Conservation (phyloP, 2,113 vertebrate genomes). For the Geococcyx californianus region DNA sequence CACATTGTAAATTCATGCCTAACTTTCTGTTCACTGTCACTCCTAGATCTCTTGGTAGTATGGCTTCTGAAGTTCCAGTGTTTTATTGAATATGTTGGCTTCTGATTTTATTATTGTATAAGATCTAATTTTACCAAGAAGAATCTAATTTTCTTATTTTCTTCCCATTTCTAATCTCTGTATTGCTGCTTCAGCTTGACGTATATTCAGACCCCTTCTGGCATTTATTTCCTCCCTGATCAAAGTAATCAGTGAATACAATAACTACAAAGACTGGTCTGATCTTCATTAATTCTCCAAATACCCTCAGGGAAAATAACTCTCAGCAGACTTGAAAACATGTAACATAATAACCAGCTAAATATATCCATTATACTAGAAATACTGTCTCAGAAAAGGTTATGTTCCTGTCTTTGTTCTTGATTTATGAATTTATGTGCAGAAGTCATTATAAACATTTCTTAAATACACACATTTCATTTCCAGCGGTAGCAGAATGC, state of each 20-base stretch:
- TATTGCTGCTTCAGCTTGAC: conserved; percentile 22
- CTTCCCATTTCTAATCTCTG: conserved; percentile 6
- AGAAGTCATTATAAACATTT: conserved; percentile 8
- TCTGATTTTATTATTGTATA: conserved; percentile 3
- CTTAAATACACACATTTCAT: conserved; percentile 13
- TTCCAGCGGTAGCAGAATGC: background rate
- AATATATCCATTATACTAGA: conserved; percentile 39
- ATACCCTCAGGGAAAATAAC: conserved; percentile 48
- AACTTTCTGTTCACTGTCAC: background rate
- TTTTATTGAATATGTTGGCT: background rate
- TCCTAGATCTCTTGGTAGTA: background rate
- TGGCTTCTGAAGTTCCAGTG: background rate
- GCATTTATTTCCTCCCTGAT: conserved; percentile 37
- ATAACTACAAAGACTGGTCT: conserved; percentile 46
- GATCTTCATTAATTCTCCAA: conserved; percentile 61
- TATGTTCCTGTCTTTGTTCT: conserved; percentile 43
- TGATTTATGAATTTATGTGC: conserved; percentile 48
- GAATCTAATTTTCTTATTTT: conserved; percentile 28
- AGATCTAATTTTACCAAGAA: conserved; percentile 24
- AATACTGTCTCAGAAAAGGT: conserved; percentile 41
- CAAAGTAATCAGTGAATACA: conserved; percentile 46
- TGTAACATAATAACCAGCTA: conserved; percentile 33
- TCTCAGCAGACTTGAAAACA: conserved; percentile 31
- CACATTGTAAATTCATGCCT: background rate
- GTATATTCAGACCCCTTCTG: conserved; percentile 29